Percentiles rank a stretch among this genome's conserved stretches.
These are phyloP conservation scores for Amblyopsis hoosieri DNA, from an alignment of 2,797 vertebrate species.

Conservation along the genomic window DNA sequence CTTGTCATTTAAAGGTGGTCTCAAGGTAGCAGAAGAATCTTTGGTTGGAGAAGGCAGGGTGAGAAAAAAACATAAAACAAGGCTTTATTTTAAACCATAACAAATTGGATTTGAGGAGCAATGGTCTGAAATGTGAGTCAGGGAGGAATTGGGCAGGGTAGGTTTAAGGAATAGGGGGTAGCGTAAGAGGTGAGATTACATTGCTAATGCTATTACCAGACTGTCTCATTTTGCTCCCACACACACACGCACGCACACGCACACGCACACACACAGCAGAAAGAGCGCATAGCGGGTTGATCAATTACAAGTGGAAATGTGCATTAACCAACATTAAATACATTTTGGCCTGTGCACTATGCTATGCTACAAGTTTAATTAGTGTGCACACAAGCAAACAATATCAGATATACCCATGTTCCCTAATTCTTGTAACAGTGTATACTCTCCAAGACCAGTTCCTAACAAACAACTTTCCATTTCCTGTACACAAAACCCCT, in stretches of 20 bases:
- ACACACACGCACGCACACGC: conserved; percentile 4
- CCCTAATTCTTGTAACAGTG: too few species aligned
- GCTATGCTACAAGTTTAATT: too few species aligned
- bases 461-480: too few species aligned
- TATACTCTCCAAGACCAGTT: too few species aligned
- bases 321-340: too few species aligned
- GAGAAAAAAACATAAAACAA: conserved; percentile 40
- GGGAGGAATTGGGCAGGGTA: conserved; percentile 23
- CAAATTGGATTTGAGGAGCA: conserved; percentile 71
- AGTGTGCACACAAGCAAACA: too few species aligned
- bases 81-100: conserved; percentile 66
- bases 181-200: conserved; percentile 65
- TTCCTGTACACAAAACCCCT: too few species aligned
- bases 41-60: conserved; percentile 56
- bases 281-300: neutral
- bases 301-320: too few species aligned
- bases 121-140: conserved; percentile 45
- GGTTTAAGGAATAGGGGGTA: conserved; percentile 11
- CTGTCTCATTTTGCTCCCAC: conserved; percentile 53
- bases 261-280: neutral
- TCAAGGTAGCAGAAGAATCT: conserved; percentile 57
- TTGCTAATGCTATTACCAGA: conserved; percentile 62
- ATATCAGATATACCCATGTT: too few species aligned
- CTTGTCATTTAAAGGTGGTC: conserved; percentile 50
- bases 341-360: too few species aligned